Evolutionary conservation across 92 coral and sea anemone genomes (phyloP), one percentile per base, ranked within the genome.

Genomic region (Muricea muricata): DNA sequence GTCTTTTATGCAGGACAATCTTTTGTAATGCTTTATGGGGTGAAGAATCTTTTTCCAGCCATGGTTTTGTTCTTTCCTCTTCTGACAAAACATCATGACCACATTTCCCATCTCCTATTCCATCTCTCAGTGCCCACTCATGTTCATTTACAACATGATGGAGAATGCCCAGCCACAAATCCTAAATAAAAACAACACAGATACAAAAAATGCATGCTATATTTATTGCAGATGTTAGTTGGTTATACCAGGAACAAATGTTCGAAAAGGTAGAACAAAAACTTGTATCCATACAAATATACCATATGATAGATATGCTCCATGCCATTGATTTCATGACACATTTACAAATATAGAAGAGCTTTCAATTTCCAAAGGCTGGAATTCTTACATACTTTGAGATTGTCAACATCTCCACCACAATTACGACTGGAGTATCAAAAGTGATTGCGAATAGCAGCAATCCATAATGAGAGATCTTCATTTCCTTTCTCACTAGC

Each of bases 401-500:
- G 14, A 42, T 42, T 42, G 14, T 42, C 50, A 42, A 42, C 50
- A 42, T 42, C 14, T 7, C 50, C 14, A 42, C 50, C 50, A n/a
- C n/a, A n/a, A n/a, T n/a, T n/a, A n/a, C n/a, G n/a, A n/a, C n/a
- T n/a, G n/a, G n/a, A n/a, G n/a, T 42, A 42, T 14, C 79, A 73
- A 24, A 73, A 73, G 79, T 73, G 79, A 12, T 37, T 73, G 13
- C 79, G 31, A 0, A n/a, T 48, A 40, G 79, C n/a, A 31, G 55
- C 52, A 30, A 73, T 73, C 79, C 79, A 73, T 48, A 73, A 37
- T 15, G 31, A 48, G 4, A 73, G 58, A 11, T 73, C 79, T 0
- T 73, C 58, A 73, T 73, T 73, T 73, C 79, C 79, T 35, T 73
- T 73, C 13, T 48, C 5, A 9, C n/a, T 26, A 14, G 58, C n/a